These are phyloP conservation scores for Jaculus jaculus DNA, from an alignment of 2,113 vertebrate species.

Conservation along the genomic window DNA sequence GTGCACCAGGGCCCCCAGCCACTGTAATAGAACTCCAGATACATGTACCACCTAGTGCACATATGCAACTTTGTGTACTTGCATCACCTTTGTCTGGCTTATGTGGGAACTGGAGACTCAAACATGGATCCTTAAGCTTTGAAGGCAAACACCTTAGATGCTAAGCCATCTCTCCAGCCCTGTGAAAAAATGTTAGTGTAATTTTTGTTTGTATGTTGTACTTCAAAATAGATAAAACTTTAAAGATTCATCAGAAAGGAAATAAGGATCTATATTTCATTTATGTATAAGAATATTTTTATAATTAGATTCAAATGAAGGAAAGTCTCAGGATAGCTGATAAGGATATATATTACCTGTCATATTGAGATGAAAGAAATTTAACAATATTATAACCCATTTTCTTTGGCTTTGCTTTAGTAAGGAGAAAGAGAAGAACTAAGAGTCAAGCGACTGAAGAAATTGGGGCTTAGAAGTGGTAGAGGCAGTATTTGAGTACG, in stretches of 20 bases:
- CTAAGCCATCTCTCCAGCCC: no score
- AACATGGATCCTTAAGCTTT: no score
- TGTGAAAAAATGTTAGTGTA: background rate
- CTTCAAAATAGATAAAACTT: background rate
- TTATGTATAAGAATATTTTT: background rate
- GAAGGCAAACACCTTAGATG: no score
- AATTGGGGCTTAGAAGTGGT: background rate
- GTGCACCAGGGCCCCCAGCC: no score
- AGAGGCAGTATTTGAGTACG: background rate
- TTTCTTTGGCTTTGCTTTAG: constrained; percentile 16
- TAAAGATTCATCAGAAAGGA: constrained; percentile 23
- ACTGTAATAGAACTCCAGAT: no score
- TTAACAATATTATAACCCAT: background rate
- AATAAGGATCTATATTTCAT: background rate
- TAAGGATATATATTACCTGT: background rate
- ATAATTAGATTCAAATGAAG: constrained; percentile 1
- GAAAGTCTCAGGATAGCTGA: background rate
- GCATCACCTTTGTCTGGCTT: no score
- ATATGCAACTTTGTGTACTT: no score
- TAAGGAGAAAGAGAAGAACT: background rate
- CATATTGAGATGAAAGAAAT: background rate
- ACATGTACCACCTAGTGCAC: no score
- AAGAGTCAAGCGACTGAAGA: background rate
- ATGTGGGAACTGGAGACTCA: no score
- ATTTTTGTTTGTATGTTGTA: background rate